A percentile compares a stretch with the other conserved stretches of the same genome.
Evolutionary conservation across 2,888 invertebrate genomes (phyloP).

Genomic region (Lithosia quadra): DNA sequence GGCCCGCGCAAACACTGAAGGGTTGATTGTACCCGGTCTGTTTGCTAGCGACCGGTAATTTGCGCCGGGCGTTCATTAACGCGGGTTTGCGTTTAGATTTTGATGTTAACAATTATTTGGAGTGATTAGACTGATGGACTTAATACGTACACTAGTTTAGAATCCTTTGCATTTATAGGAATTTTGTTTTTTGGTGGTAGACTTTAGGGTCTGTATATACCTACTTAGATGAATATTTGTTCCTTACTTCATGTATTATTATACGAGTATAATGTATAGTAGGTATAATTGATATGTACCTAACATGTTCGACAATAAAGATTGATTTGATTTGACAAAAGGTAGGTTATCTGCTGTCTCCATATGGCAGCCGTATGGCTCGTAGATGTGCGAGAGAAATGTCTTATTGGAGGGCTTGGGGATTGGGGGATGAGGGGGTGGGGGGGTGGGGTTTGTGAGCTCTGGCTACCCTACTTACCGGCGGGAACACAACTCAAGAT

Average conservation of each 20-base stretch:
- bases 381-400: no score
- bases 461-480: no score
- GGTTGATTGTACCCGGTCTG: conserved; percentile 73
- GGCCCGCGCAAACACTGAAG: conserved; percentile 79
- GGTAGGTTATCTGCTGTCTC: no score
- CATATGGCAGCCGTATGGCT: no score
- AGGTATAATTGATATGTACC: no score
- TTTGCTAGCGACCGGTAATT: conserved; percentile 69
- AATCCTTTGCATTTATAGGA: neutral
- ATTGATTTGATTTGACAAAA: no score
- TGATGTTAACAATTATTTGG: conserved; percentile 53
- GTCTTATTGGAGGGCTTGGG: no score
- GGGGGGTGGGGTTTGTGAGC: no score
- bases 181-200: neutral
- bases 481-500: no score
- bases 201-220: neutral
- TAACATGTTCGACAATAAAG: no score
- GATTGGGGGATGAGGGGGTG: no score
- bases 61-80: conserved; percentile 69
- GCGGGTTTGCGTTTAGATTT: conserved; percentile 52
- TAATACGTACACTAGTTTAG: neutral
- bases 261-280: no score
- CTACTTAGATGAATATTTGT: neutral
- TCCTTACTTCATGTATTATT: neutral
- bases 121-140: conserved; percentile 33